Percentiles rank a stretch among this genome's conserved stretches.
Conservation (phyloP, 1,140 invertebrate genomes). For the Drosophila eugracilis region DNA sequence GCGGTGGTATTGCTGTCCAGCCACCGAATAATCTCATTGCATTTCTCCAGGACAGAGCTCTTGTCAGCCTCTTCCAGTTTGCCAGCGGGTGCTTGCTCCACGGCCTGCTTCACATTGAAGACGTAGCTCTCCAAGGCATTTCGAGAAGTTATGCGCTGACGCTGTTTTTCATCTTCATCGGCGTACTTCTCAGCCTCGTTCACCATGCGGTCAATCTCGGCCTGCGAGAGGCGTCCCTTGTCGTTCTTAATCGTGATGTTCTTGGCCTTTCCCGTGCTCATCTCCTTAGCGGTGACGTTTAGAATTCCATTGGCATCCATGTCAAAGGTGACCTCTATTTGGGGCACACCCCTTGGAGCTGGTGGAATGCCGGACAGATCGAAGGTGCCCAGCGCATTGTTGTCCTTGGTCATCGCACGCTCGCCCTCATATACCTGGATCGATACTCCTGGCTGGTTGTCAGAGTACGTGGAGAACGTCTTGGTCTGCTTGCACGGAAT, state of each 20-base stretch:
- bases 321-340: conserved; percentile 90
- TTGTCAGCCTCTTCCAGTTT: conserved; percentile 87
- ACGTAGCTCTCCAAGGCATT: conserved; percentile 90
- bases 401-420: conserved; percentile 89
- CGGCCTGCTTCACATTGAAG: conserved; percentile 88
- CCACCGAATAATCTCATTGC: conserved; percentile 87
- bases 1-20: conserved; percentile 87
- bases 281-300: conserved; percentile 88
- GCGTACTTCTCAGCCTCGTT: conserved; percentile 72
- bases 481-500: conserved; percentile 89
- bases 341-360: conserved; percentile 91
- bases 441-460: conserved; percentile 90
- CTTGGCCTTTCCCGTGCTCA: conserved; percentile 86
- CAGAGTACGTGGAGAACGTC: conserved; percentile 88
- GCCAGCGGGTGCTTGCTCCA: conserved; percentile 84
- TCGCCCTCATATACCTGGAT: conserved; percentile 86
- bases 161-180: conserved; percentile 89
- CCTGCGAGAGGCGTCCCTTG: conserved; percentile 91
- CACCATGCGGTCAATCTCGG: conserved; percentile 89
- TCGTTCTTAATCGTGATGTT: conserved; percentile 95
- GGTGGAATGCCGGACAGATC: conserved; percentile 92
- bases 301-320: conserved; percentile 88
- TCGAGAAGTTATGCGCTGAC: conserved; percentile 87
- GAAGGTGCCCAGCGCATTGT: conserved; percentile 91
- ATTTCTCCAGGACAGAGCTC: conserved; percentile 86